Evolutionary conservation across 2,797 vertebrate genomes (phyloP).

Genomic region (Spinus pinus): DNA sequence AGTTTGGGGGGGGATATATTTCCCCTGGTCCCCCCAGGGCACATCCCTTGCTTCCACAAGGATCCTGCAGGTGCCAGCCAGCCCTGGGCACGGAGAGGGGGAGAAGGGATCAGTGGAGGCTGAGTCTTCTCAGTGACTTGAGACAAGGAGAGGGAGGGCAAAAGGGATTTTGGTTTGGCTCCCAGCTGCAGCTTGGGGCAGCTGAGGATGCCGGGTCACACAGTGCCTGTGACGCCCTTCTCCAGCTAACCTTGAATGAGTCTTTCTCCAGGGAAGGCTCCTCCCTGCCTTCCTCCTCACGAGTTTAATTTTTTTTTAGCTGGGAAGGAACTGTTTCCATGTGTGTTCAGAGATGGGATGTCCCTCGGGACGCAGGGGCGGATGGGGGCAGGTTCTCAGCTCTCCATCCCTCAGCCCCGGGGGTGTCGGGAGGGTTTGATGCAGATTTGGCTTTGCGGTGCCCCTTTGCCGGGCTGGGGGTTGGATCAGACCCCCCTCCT

Average conservation of each 20-base stretch:
- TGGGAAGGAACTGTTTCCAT: not conserved
- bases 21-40: accelerated
- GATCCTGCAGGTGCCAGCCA: accelerated
- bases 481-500: not conserved
- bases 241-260: not conserved
- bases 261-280: not conserved
- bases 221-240: not conserved
- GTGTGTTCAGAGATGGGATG: not conserved
- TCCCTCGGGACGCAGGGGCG: not conserved
- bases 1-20: accelerated
- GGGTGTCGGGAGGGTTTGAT: not conserved
- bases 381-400: not conserved
- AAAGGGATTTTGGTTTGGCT: not conserved
- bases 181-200: not conserved
- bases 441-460: not conserved
- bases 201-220: not conserved
- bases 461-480: not conserved
- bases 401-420: not conserved
- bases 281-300: not conserved
- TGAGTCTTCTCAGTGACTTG: not conserved
- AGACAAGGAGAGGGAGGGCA: not conserved
- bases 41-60: accelerated
- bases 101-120: not conserved
- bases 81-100: accelerated
- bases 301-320: not conserved